These are phyloP conservation scores for Pollachius pollachius DNA, from an alignment of 2,113 vertebrate genomes.

Conservation along the genomic window DNA sequence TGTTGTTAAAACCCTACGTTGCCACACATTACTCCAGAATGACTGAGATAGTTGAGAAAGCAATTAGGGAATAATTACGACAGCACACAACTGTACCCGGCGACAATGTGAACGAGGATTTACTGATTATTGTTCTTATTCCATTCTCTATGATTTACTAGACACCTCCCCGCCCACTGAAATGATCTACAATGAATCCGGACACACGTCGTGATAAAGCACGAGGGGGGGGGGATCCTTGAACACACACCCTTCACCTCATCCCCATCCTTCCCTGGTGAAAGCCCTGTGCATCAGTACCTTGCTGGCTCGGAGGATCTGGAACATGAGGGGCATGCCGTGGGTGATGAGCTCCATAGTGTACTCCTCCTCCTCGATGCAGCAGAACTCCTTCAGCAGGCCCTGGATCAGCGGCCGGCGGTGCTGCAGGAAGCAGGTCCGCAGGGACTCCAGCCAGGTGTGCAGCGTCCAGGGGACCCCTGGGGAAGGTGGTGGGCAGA, in stretches of 20 bases:
- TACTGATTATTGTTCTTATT: background rate
- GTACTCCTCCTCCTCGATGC: constrained; percentile 95
- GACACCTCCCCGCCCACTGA: background rate
- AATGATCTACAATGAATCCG: background rate
- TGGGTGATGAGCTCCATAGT: constrained; percentile 91
- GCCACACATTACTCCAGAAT: too few relatives aligned
- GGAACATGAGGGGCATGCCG: constrained; percentile 92
- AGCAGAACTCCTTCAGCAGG: constrained; percentile 93
- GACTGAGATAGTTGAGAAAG: too few relatives aligned
- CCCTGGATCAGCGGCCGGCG: constrained; percentile 91
- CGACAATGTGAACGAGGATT: background rate
- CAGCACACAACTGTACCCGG: too few relatives aligned
- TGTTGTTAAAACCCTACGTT: too few relatives aligned
- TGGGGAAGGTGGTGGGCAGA: constrained; percentile 31
- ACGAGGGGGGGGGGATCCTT: too few relatives aligned
- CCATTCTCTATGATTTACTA: background rate
- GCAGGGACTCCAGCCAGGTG: constrained; percentile 92
- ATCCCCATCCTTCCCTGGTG: too few relatives aligned
- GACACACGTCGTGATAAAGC: too few relatives aligned
- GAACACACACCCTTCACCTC: too few relatives aligned
- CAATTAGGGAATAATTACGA: too few relatives aligned
- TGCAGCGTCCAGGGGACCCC: constrained; percentile 95
- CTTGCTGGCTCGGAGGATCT: constrained; percentile 96
- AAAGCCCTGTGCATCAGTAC: constrained; percentile 54
- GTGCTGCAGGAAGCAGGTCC: constrained; percentile 91